Base-by-base conservation (phyloP, 2,888 invertebrate genomes). In the Hirtodrosophila histrioides region DNA sequence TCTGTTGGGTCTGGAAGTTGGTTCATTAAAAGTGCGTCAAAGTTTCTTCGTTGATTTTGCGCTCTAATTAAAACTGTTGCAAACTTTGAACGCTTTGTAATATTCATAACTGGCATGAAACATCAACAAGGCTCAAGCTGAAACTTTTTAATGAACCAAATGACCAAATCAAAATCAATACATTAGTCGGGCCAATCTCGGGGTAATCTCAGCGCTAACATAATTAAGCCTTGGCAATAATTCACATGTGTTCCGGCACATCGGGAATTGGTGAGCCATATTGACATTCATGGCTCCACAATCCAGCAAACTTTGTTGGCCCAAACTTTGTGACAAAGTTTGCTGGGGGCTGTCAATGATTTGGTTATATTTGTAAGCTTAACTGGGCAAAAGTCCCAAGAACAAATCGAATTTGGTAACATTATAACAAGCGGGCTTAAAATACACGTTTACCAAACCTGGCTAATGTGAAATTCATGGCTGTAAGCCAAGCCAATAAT, bases 141-240 rank as follows among this genome's bases (percentile, higher is more conserved):
- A 79, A 83, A 83, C 77, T 88, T 83, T 88, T 76, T 86, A 86
- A 83, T 76, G 87, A 88, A 84, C 73, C 61, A 45, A 81, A 83
- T 73, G 80, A 79, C 75, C 77, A 69, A 62, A 81, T 69, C 62
- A 68, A 58, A 85, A 69, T 85, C 69, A 65, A 78, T 76, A 66
- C 44, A 57, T 51, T 12, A 23, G 7, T 33, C 23, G 3, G 1
- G 8, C 39, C 64, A 31, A 31, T 45, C 45, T 35, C 43, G 1
- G 31, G 29, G 46, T 57, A 62, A 77, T 66, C 73, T 51, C 9
- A 10, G 3, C 36, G 39, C 17, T 0, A 62, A 54, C 53, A 60
- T 67, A 67, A 78, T 63, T 56, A 54, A 39, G 49, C 27, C 44
- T 6, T 35, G 24, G 57, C 45, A 36, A 67, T 74, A 68, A 74